Conservation (phyloP, 2,113 vertebrate species). For the Ranitomeya variabilis region DNA sequence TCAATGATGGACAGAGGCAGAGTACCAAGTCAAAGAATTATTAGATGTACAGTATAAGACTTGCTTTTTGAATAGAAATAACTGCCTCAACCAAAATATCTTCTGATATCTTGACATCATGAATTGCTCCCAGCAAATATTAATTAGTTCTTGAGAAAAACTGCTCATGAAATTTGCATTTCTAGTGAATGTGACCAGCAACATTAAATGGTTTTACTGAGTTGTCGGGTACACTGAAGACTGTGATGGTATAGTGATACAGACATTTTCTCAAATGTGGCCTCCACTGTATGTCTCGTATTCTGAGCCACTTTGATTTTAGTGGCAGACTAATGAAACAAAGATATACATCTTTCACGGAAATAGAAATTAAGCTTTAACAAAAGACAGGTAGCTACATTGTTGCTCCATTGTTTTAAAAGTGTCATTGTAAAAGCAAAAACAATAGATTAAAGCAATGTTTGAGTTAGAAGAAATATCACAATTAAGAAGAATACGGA, state of each 20-base stretch:
- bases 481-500: not conserved
- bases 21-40: not conserved
- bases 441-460: not conserved
- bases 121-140: not conserved
- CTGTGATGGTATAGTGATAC: not conserved
- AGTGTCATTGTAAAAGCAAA: not conserved
- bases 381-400: not conserved
- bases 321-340: not conserved
- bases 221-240: not conserved
- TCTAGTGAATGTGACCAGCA: not conserved
- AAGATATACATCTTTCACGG: not conserved
- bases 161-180: not conserved
- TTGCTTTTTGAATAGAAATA: not conserved
- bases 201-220: not conserved
- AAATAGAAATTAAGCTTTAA: not conserved
- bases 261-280: not conserved
- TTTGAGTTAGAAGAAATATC: not conserved
- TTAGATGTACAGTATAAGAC: not conserved
- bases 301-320: slow-evolving; percentile 1
- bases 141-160: not conserved
- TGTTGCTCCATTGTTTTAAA: not conserved
- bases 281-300: not conserved
- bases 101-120: not conserved
- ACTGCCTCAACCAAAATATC: not conserved
- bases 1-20: not conserved